These are phyloP conservation scores for Rugalucina vietnamica DNA, from an alignment of 2,888 invertebrate genomes.

Conservation along the genomic window DNA sequence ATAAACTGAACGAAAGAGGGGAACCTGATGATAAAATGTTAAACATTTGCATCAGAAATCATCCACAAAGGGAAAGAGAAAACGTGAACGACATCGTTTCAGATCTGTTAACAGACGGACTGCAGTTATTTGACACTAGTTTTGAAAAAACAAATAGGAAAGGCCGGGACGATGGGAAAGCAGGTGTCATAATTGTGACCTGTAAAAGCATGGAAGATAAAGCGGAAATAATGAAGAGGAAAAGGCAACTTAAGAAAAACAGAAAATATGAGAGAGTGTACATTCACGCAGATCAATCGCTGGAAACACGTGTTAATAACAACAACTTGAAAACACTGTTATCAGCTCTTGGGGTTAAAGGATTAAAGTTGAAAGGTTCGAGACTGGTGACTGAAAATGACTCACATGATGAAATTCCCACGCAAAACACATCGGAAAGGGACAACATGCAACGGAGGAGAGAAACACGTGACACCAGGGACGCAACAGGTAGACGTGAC, in stretches of 20 bases:
- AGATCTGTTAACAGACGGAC: neutral
- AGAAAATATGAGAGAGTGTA: neutral
- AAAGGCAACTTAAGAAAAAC: neutral
- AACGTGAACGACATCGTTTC: neutral
- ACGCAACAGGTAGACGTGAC: too few species aligned
- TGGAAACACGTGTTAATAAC: slow-evolving; percentile 1
- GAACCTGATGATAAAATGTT: neutral
- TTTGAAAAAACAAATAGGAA: neutral
- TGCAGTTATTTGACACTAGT: neutral
- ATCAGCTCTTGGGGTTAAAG: neutral
- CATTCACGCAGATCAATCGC: neutral
- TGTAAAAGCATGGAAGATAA: neutral
- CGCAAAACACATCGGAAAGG: too few species aligned
- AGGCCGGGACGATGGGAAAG: neutral
- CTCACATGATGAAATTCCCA: too few species aligned
- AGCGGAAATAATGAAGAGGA: neutral
- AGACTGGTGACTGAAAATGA: neutral
- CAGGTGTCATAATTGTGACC: neutral
- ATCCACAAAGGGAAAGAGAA: neutral
- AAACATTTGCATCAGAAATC: slow-evolving; percentile 4
- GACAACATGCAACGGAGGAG: too few species aligned
- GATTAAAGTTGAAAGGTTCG: neutral
- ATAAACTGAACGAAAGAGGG: neutral
- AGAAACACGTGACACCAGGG: too few species aligned
- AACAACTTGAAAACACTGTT: neutral